phyloP scores from a whole-genome alignment of 64 coral and sea anemone species.

The Acropora tenuis region DNA sequence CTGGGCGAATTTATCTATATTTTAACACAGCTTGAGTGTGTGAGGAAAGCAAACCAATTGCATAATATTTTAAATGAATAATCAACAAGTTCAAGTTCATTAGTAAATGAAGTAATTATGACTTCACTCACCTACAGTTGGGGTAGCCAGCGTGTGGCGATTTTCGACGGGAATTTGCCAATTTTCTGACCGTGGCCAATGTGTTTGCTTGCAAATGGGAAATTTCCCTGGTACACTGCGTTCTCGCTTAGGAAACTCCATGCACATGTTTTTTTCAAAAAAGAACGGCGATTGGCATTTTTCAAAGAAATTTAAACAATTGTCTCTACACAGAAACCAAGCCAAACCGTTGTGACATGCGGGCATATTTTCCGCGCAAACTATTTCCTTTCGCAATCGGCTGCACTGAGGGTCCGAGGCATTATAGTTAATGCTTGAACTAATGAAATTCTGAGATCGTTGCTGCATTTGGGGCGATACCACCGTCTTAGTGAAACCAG shows the following conservation, averaged over 20 bases:
- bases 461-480: not conserved
- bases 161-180: constrained; percentile 18
- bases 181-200: constrained; percentile 65
- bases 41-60: too few species aligned
- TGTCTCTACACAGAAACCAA: constrained; percentile 40
- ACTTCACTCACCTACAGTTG: not conserved
- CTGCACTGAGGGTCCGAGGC: not conserved
- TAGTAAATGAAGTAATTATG: not conserved
- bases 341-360: not conserved
- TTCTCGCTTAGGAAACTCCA: constrained; percentile 48
- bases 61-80: too few species aligned
- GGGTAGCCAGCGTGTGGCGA: too few species aligned
- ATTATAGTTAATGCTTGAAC: not conserved
- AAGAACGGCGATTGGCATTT: constrained; percentile 21
- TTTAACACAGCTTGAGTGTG: too few species aligned
- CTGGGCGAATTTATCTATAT: too few species aligned
- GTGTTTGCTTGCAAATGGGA: constrained; percentile 7
- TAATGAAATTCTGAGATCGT: not conserved
- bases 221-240: not conserved
- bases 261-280: constrained; percentile 36
- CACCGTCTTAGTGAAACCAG: constrained; percentile 55
- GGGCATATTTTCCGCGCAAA: constrained; percentile 50
- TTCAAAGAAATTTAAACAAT: constrained; percentile 44
- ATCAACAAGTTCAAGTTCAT: too few species aligned
- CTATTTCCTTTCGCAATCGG: constrained; percentile 14